Percentiles rank a stretch among this genome's conserved stretches.
These are phyloP conservation scores for Prunella fulvescens DNA, from an alignment of 2,113 vertebrate genomes.

Conservation along the genomic window DNA sequence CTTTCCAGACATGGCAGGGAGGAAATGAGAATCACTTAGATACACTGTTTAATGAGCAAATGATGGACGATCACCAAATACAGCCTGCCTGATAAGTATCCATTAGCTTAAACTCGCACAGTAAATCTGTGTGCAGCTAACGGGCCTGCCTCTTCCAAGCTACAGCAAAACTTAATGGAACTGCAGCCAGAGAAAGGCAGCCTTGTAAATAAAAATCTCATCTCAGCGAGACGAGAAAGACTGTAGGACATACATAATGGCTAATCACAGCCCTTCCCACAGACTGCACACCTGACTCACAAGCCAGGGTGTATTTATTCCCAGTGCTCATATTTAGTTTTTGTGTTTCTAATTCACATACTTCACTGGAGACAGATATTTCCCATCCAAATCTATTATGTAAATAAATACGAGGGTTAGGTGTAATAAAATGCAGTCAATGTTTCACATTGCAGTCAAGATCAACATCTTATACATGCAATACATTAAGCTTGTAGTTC, in stretches of 20 bases:
- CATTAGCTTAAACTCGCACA: slow-evolving; percentile 60
- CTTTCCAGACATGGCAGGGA: slow-evolving; percentile 64
- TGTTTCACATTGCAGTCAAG: not conserved
- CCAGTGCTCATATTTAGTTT: slow-evolving; percentile 40
- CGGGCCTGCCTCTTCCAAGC: not conserved
- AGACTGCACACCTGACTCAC: not conserved
- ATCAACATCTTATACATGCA: not conserved
- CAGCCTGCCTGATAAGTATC: slow-evolving; percentile 62
- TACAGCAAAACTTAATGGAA: not conserved
- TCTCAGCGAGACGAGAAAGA: not conserved
- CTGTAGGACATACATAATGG: not conserved
- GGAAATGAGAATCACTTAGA: slow-evolving; percentile 66
- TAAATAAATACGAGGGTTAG: not conserved
- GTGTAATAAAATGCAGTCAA: not conserved
- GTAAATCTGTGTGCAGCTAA: slow-evolving; percentile 41
- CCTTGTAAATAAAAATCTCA: not conserved
- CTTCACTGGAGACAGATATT: slow-evolving; percentile 23
- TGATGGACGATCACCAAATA: slow-evolving; percentile 67
- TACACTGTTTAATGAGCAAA: slow-evolving; percentile 69
- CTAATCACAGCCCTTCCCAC: slow-evolving; percentile 24
- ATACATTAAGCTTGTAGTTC: not conserved
- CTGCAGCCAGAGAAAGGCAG: not conserved
- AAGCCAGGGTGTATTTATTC: slow-evolving; percentile 3
- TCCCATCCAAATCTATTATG: slow-evolving; percentile 54
- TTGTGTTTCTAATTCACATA: slow-evolving; percentile 35